Evolutionary conservation across 2,888 invertebrate species (phyloP).

Genomic region (Pammene fasciana): DNA sequence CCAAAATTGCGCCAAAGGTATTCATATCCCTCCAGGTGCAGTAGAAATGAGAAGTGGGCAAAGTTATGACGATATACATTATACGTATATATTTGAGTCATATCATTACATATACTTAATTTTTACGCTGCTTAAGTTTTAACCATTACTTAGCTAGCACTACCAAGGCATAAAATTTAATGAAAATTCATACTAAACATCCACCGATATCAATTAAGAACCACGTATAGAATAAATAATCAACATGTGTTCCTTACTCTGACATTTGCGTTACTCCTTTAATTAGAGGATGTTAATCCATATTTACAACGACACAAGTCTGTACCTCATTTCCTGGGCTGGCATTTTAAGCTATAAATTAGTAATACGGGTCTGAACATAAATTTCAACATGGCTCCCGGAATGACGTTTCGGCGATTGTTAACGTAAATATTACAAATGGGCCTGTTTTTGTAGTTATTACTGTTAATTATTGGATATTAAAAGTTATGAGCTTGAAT

Average conservation of each 20-base stretch:
- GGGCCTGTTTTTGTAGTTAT: slow-evolving; percentile 28
- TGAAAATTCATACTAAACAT: neutral
- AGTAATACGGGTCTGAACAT: slow-evolving; percentile 39
- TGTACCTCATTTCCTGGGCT: slow-evolving; percentile 39
- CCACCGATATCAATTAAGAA: neutral
- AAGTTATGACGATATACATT: too few relatives aligned
- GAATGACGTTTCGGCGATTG: slow-evolving; percentile 40
- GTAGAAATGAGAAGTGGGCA: too few relatives aligned
- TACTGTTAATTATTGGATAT: slow-evolving; percentile 16
- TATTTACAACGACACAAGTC: slow-evolving; percentile 34
- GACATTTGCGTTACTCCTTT: slow-evolving; percentile 35
- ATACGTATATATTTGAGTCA: too few relatives aligned
- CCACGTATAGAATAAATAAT: neutral
- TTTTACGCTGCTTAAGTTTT: too few relatives aligned
- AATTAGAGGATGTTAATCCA: slow-evolving; percentile 35
- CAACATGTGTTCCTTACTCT: slow-evolving; percentile 3
- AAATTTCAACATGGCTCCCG: slow-evolving; percentile 36
- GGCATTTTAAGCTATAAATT: slow-evolving; percentile 39
- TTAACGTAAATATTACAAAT: slow-evolving; percentile 38
- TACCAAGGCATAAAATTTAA: neutral
- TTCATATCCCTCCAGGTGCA: too few relatives aligned
- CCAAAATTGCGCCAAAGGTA: too few relatives aligned
- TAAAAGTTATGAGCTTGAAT: slow-evolving; percentile 1
- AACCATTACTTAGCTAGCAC: too few relatives aligned
- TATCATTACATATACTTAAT: too few relatives aligned